These are phyloP conservation scores for Neodiprion pinetum DNA, from an alignment of 1,140 invertebrate genomes.

Conservation along the genomic window DNA sequence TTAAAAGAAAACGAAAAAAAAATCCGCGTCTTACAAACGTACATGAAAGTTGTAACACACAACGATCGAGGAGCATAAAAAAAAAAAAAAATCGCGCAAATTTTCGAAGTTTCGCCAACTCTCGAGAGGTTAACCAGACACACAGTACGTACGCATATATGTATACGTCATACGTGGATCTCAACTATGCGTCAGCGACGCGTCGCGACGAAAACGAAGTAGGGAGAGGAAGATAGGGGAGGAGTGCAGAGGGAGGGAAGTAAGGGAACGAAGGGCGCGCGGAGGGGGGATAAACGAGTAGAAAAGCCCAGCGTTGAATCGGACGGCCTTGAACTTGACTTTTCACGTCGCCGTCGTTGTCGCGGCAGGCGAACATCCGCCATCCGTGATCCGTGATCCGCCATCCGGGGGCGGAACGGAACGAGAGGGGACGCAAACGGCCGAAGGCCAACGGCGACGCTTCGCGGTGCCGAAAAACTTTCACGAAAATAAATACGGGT, in stretches of 20 bases:
- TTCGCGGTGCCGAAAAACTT: too few relatives aligned
- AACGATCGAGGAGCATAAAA: too few relatives aligned
- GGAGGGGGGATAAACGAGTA: not conserved
- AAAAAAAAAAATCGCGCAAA: too few relatives aligned
- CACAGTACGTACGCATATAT: not conserved
- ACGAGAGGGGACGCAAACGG: conserved; percentile 39
- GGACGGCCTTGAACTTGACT: conserved; percentile 53
- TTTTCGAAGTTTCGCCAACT: too few relatives aligned
- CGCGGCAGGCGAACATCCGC: conserved; percentile 20
- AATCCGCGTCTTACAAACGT: too few relatives aligned
- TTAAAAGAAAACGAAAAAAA: too few relatives aligned
- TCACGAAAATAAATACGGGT: too few relatives aligned
- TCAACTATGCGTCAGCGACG: conserved; percentile 11
- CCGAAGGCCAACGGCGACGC: conserved; percentile 32
- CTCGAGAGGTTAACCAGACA: too few relatives aligned
- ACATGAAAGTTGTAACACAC: too few relatives aligned
- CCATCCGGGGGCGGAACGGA: conserved; percentile 11
- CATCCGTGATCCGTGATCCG: conserved; percentile 22
- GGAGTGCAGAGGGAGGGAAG: conserved; percentile 18
- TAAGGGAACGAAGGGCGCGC: conserved; percentile 20
- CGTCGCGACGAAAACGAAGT: not conserved
- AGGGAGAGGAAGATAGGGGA: conserved; percentile 7
- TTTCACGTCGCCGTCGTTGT: conserved; percentile 28
- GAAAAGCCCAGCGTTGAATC: conserved; percentile 5
- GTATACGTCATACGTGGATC: not conserved